phyloP scores from a whole-genome alignment of 2,113 vertebrate genomes.

The Platichthys flesus region DNA sequence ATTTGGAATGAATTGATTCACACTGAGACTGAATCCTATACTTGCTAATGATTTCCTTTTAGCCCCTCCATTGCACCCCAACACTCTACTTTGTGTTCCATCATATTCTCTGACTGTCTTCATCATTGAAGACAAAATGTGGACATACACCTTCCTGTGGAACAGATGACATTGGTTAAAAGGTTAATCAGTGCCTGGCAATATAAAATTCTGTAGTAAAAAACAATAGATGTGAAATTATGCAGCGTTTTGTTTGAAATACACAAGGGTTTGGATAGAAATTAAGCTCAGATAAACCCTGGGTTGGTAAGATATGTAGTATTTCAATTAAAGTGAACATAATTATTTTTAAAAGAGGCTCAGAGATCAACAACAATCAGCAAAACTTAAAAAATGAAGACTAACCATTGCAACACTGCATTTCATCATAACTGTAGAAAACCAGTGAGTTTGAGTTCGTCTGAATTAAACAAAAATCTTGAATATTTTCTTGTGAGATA shows the following conservation, averaged over 20 bases:
- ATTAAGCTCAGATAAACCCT: not conserved
- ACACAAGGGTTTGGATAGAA: not conserved
- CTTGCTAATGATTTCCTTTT: slow-evolving; percentile 90
- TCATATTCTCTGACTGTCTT: slow-evolving; percentile 51
- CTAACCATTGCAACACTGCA: not conserved
- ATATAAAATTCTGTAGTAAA: slow-evolving; percentile 5
- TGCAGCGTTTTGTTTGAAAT: not conserved
- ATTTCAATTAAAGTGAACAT: not conserved
- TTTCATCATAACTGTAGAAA: slow-evolving; percentile 4
- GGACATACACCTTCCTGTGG: slow-evolving; percentile 26
- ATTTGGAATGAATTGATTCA: slow-evolving; percentile 98
- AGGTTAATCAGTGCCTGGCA: not conserved
- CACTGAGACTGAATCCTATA: slow-evolving; percentile 87
- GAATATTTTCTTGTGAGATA: not conserved
- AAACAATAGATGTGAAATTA: not conserved
- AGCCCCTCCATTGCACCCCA: slow-evolving; percentile 65
- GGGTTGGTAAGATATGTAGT: not conserved
- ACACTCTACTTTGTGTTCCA: slow-evolving; percentile 47
- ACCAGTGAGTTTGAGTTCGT: slow-evolving; percentile 3
- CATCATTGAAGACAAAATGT: slow-evolving; percentile 51
- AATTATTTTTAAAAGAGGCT: not conserved
- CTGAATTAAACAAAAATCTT: slow-evolving; percentile 28
- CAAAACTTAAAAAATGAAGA: not conserved
- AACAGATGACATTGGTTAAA: slow-evolving; percentile 11
- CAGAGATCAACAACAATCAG: not conserved